Evolutionary conservation across 35 echinoderm and acorn worm genomes (phyloP), one percentile per base, ranked within the genome.

Genomic region (Diadema setosum): DNA sequence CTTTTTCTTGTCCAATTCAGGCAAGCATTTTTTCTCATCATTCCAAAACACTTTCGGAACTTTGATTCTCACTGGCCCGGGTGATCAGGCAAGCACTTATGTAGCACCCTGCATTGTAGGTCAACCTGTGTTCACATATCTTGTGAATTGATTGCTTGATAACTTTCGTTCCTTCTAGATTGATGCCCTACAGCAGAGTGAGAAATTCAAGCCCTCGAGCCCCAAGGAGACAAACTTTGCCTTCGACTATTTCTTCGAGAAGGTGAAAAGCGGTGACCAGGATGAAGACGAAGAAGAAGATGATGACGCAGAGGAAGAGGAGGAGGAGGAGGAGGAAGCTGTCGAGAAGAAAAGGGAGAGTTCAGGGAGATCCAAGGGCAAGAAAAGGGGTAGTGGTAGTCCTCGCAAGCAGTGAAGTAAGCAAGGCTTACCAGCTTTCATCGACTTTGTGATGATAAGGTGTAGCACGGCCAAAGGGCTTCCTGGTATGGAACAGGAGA

Each of bases 211-310:
- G 21, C 25, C 65, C 0, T 27, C 65, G 0, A 56, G 49, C 39
- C 87, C 81, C 26, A 41, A 88, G 7, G 87, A 85, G 40, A 89
- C 85, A 52, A 94, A 95, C 65, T 98, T 93, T 89, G 88, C 95
- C 2, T 98, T 98, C 82, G 95, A 98, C 31, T 94, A 98, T 36
- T 98, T 98, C 88, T 98, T 98, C 82, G 91, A 98, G 41, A 90
- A 93, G 67, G 83, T 92, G 1, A 89, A 56, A 44, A 63, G 59
- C 9, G 82, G 36, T 24, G 27, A 42, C 18, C 39, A 88, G 15
- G 44, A 57, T 20, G 60, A 74, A 64, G 24, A 69, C 0, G 76
- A 64, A 31, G 75, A 88, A 18, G 88, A 11, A 23, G 46, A 60
- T 11, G 73, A 64, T 48, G 45, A 57, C 20, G 42, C 70, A 29